These are phyloP conservation scores for Huso huso DNA, from an alignment of 2,797 vertebrate species.

Conservation along the genomic window DNA sequence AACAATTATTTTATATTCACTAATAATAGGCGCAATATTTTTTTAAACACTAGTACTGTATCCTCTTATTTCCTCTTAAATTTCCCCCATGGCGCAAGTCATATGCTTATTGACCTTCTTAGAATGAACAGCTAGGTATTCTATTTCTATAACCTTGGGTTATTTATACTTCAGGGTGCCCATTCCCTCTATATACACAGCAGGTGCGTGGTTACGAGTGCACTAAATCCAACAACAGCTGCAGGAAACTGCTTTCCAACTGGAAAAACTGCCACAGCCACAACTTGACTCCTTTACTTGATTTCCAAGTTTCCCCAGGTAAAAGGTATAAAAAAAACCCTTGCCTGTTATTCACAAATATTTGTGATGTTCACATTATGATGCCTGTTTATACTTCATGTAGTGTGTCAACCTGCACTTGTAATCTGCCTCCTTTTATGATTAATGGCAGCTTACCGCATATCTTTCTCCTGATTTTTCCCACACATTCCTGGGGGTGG, in stretches of 20 bases:
- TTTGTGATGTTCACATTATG: not conserved
- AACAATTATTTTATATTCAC: no score
- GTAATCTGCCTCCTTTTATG: slow-evolving; percentile 41
- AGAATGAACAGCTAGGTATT: not conserved
- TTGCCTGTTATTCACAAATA: not conserved
- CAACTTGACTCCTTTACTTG: not conserved
- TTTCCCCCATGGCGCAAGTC: not conserved
- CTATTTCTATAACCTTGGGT: slow-evolving; percentile 2
- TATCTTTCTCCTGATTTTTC: slow-evolving; percentile 48
- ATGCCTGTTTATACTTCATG: not conserved
- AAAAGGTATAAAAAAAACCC: not conserved
- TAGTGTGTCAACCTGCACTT: slow-evolving; percentile 22
- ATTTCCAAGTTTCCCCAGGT: not conserved
- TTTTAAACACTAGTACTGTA: not conserved
- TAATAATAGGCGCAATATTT: no score
- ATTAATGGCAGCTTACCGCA: slow-evolving; percentile 44
- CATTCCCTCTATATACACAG: slow-evolving; percentile 5
- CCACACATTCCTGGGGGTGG: slow-evolving; percentile 43
- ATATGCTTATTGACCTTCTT: not conserved
- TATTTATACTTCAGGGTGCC: slow-evolving; percentile 1
- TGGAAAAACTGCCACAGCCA: not conserved
- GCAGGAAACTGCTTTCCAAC: slow-evolving; percentile 1
- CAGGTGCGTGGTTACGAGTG: slow-evolving; percentile 2
- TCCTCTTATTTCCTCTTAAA: not conserved
- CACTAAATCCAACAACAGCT: slow-evolving; percentile 11